These are phyloP conservation scores for Stylophora pistillata DNA, from an alignment of 64 coral and sea anemone species.

Conservation along the genomic window DNA sequence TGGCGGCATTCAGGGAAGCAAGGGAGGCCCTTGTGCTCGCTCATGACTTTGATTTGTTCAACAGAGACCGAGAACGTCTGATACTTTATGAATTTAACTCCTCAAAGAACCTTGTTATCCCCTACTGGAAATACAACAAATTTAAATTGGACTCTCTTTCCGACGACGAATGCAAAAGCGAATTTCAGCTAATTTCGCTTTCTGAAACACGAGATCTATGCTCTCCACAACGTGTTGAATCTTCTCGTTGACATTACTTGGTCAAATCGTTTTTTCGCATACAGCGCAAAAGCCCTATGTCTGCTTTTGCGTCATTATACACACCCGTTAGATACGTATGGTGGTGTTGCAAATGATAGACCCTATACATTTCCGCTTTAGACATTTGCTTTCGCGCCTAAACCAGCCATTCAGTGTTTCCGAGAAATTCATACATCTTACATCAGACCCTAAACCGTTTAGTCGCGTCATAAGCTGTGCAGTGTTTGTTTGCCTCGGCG, in stretches of 20 bases:
- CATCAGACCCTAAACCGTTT: no score
- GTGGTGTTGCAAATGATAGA: no score
- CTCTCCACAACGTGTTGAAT: neutral
- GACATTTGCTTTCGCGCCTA: neutral
- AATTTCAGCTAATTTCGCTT: slow-evolving; percentile 33
- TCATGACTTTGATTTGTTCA: no score
- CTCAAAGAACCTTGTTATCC: neutral
- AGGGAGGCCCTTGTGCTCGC: no score
- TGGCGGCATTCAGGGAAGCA: no score
- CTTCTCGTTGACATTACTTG: slow-evolving; percentile 1
- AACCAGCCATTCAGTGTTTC: no score
- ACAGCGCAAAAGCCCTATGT: neutral
- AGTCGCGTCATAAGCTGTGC: no score
- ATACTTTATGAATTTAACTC: no score
- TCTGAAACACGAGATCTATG: slow-evolving; percentile 10
- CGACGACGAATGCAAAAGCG: slow-evolving; percentile 1
- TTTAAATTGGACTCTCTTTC: slow-evolving; percentile 8
- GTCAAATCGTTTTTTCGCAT: neutral
- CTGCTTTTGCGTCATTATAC: neutral
- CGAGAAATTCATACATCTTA: no score
- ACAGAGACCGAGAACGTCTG: no score
- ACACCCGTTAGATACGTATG: slow-evolving; percentile 13
- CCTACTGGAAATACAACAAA: slow-evolving; percentile 12
- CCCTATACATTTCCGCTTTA: neutral
- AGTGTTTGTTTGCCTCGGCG: no score